phyloP scores from a whole-genome alignment of 2,888 invertebrate genomes.

The Callyntrura guangdongensis region DNA sequence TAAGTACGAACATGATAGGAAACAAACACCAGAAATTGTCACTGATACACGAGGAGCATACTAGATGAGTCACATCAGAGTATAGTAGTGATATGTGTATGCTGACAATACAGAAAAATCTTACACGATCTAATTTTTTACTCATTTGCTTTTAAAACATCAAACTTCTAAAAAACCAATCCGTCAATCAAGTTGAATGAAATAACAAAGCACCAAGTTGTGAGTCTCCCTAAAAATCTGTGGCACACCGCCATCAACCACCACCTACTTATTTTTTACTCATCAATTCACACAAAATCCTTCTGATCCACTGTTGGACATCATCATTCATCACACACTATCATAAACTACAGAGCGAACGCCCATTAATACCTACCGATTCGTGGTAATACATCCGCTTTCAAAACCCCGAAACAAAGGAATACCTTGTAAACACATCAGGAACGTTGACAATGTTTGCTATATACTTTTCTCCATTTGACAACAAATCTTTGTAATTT shows the following conservation, averaged over 20 bases:
- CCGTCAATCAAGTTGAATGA: background rate
- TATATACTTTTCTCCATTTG: background rate
- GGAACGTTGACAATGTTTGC: background rate
- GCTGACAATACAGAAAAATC: too few relatives aligned
- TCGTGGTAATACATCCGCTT: constrained; percentile 40
- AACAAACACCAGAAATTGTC: background rate
- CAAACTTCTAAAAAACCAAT: background rate
- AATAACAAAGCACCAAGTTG: background rate
- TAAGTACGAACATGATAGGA: constrained; percentile 19
- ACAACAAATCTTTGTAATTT: constrained; percentile 5
- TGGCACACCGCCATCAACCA: constrained; percentile 16
- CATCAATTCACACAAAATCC: constrained; percentile 54
- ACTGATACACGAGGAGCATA: background rate
- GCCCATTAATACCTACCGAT: background rate
- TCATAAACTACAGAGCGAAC: background rate
- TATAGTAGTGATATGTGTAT: too few relatives aligned
- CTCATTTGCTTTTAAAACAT: background rate
- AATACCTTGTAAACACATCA: background rate
- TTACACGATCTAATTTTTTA: constrained; percentile 2
- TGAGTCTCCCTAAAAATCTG: background rate
- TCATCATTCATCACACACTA: background rate
- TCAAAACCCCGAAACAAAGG: background rate
- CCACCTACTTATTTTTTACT: constrained; percentile 77
- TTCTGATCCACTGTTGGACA: constrained; percentile 12
- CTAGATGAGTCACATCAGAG: background rate